Base-by-base conservation (phyloP, 2,888 invertebrate genomes). In the Habrosyne pyritoides region DNA sequence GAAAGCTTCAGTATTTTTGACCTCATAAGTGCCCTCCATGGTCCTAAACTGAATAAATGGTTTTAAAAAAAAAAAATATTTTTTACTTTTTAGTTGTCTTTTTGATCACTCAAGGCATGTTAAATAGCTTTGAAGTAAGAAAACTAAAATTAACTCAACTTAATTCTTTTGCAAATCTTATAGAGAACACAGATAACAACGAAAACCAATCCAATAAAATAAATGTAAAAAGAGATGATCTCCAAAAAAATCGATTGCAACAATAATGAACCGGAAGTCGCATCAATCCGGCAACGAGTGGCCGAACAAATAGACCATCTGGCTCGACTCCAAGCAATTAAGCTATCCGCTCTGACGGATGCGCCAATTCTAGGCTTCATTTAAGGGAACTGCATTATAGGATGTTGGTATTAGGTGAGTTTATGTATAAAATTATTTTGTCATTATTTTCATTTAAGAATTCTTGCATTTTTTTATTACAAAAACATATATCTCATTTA, bases 281-380 rank as follows among this genome's bases (percentile, higher is more conserved):
- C 54, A 54, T 59, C 57, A 55, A 53, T 59, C 59, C 57, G 57
- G 53, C 50, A 51, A 42, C 53, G 58, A 63, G 63, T 58, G 64
- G 56, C 55, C 64, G 70, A 68, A 71, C 75, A 75, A 77, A 75
- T 69, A 73, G 66, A 67, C 65, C 65, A 66, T 58, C 73, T 81
- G 80, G 80, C 80, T 54, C 54, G 53, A 59, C 65, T 73, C 80
- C 80, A 80, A 79, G 71, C 75, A 75, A 80, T 81, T 79, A 80
- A 71, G 67, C 71, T 65, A 64, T 64, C 63, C 62, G 65, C 61
- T 54, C 68, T 65, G 73, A 69, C 63, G 64, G 66, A 69, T 64
- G 64, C 59, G 28, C 56, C 53, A 55, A 61, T 57, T 46, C 54
- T 52, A 52, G 55, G 55, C 55, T 61, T 63, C 61, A 62, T 54